Conservation (phyloP, 2,113 vertebrate genomes). For the Excalfactoria chinensis region DNA sequence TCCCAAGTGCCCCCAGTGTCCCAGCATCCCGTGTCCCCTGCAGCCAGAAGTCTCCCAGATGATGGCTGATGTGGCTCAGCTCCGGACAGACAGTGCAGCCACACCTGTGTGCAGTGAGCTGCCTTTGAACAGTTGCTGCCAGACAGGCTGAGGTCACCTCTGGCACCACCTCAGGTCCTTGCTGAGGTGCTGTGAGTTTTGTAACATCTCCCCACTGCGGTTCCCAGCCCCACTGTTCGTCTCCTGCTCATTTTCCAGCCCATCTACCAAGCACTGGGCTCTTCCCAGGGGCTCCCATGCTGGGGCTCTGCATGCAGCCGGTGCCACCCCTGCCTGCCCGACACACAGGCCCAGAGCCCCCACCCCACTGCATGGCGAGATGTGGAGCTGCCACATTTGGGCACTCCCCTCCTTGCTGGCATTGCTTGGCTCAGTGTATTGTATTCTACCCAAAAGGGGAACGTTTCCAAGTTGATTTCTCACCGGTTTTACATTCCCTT, state of each 20-base stretch:
- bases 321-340: fast-evolving
- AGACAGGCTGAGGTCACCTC: not conserved
- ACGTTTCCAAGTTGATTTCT: slow-evolving; percentile 44
- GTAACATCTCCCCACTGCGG: fast-evolving
- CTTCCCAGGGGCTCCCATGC: not conserved
- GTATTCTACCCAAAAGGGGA: not conserved
- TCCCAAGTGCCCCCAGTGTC: too few relatives aligned
- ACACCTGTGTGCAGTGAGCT: fast-evolving
- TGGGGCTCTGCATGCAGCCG: fast-evolving
- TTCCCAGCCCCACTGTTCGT: not conserved
- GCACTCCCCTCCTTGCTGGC: not conserved
- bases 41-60: not conserved
- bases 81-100: fast-evolving
- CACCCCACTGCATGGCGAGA: fast-evolving
- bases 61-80: fast-evolving
- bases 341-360: fast-evolving
- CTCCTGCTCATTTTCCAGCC: fast-evolving
- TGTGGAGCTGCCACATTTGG: fast-evolving
- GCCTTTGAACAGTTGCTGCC: not conserved
- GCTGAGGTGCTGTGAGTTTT: fast-evolving
- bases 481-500: slow-evolving; percentile 25
- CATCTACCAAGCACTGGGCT: not conserved
- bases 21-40: not conserved
- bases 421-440: not conserved
- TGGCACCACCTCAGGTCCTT: not conserved